Base-by-base conservation (phyloP, 2,797 vertebrate species). In the Tachyglossus aculeatus region DNA sequence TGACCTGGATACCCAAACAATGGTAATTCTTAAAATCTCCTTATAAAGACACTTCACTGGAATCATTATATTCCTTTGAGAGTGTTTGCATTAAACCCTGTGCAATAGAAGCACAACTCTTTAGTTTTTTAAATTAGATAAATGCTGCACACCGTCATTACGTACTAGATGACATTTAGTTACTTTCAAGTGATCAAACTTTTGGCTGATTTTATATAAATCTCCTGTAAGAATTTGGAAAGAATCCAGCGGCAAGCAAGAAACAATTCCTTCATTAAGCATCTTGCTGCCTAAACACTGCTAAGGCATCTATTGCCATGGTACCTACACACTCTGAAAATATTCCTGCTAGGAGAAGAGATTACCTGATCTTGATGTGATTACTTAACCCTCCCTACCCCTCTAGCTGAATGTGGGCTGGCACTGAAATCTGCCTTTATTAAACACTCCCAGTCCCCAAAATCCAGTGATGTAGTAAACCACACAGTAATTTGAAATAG, bases 1-100 rank as follows among this genome's bases (percentile, higher is more conserved):
- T 71, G 79, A 74, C 76, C 68, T 79, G 67, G 71, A 82, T 78
- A 44, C 21, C 18, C 51, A 9, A 71, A 21, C 3, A 9, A 25
- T 45, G 52, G 4, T 21, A 37, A 76, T 84, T 82, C 3, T 33
- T 77, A 19, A 14, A 58, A 68, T 76, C 71, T 3, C 5, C 16
- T 21, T 1, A 7, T 0, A 18, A 70, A 52, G 56, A 7, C 0
- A 18, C 41, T 48, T 41, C 55, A 53, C 22, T 44, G 52, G 10
- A 48, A 47, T 14, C 36, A 11, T 60, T 66, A 60, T 7, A 29
- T 81, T 78, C 62, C 51, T 60, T 70, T 38, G 47, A 63, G 27
- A 33, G 18, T 5, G 2, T 51, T 60, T 43, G 22, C 4, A 22
- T 24, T 55, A 71, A 72, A 44, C 0, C 7, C 39, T 64, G 37